Conservation (phyloP, 2,888 invertebrate species). For the Malthinus seriepunctatus region DNA sequence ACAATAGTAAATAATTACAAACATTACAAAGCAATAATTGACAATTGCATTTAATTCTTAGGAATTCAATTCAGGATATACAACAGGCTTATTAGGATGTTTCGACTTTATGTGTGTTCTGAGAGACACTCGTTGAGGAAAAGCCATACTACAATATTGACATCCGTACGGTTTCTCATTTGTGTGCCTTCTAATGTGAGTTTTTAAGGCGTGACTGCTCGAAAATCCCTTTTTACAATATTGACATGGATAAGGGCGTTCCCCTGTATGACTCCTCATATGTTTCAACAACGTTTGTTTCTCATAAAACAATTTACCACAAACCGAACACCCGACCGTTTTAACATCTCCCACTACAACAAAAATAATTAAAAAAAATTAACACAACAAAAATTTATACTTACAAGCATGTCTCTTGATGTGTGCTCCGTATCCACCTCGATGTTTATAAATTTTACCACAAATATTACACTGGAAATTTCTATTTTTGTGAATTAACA, state of each 20-base stretch:
- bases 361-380: not conserved
- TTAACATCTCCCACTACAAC: constrained; percentile 1
- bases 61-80: too few species aligned
- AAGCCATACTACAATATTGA: constrained; percentile 4
- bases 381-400: not conserved
- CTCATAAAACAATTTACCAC: constrained; percentile 1
- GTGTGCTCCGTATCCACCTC: not conserved
- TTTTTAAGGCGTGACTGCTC: constrained; percentile 6
- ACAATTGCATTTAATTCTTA: not conserved
- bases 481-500: not conserved
- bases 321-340: constrained; percentile 3
- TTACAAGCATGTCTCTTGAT: constrained; percentile 1
- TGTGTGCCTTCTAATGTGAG: constrained; percentile 8
- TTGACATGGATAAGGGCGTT: constrained; percentile 8
- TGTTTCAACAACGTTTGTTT: constrained; percentile 3
- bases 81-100: not conserved
- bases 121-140: constrained; percentile 6
- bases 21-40: not conserved
- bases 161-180: constrained; percentile 8
- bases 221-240: constrained; percentile 11
- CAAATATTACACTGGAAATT: not conserved
- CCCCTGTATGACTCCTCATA: constrained; percentile 11
- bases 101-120: constrained; percentile 1
- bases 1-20: not conserved
- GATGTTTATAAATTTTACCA: not conserved